Conservation (phyloP, 1,140 invertebrate species). For the Solen grandis region DNA sequence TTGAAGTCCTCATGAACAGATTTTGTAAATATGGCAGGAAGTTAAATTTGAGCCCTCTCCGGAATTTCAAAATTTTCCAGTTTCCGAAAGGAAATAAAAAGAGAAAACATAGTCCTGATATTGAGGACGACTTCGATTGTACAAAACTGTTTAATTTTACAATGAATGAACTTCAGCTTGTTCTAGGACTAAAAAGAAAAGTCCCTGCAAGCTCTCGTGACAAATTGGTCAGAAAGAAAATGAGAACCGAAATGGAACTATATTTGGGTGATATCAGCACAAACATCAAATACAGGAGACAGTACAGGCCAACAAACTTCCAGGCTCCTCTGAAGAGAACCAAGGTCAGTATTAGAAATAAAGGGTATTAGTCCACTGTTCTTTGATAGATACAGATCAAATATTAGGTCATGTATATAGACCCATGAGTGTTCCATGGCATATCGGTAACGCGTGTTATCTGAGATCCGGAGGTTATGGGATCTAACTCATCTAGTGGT, state of each 20-base stretch:
- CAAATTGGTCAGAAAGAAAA: not conserved
- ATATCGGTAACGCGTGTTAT: too few species aligned
- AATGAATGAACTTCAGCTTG: slow-evolving; percentile 53
- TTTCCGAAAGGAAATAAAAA: slow-evolving; percentile 46
- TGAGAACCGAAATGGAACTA: slow-evolving; percentile 8
- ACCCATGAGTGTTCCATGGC: too few species aligned
- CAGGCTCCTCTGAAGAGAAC: slow-evolving; percentile 40
- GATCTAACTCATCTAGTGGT: too few species aligned
- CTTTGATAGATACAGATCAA: too few species aligned
- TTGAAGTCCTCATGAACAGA: slow-evolving; percentile 31
- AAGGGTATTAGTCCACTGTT: too few species aligned
- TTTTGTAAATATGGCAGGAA: slow-evolving; percentile 27
- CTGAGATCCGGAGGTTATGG: too few species aligned
- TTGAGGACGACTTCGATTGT: slow-evolving; percentile 46
- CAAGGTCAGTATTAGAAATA: slow-evolving; percentile 39
- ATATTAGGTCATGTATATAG: too few species aligned
- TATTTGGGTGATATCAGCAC: slow-evolving; percentile 48
- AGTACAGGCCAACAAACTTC: slow-evolving; percentile 42
- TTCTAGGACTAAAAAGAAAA: slow-evolving; percentile 26
- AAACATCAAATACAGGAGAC: slow-evolving; percentile 23
- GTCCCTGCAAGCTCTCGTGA: not conserved
- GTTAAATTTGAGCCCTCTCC: not conserved
- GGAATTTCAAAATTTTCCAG: slow-evolving; percentile 42
- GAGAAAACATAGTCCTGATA: not conserved
- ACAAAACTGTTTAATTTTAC: slow-evolving; percentile 53